Evolutionary conservation across 2,113 vertebrate species (phyloP).

Genomic region (Hippocampus mohnikei): DNA sequence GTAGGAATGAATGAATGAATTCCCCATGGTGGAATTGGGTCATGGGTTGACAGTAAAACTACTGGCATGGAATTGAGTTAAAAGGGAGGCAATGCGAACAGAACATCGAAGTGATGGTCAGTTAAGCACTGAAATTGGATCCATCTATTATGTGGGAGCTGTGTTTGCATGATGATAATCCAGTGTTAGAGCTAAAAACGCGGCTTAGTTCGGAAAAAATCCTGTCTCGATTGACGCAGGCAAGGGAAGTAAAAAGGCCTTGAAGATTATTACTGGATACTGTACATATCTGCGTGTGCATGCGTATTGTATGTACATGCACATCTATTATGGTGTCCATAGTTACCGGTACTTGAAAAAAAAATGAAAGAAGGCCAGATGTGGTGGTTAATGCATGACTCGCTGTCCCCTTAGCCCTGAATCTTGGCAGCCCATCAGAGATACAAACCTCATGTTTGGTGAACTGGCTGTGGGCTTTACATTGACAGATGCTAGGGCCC

Average conservation of each 20-base stretch:
- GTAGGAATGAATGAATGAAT: too few relatives aligned
- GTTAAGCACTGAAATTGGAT: slow-evolving; percentile 25
- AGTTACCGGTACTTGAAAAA: neutral
- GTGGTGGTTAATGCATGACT: slow-evolving; percentile 19
- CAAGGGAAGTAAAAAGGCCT: slow-evolving; percentile 12
- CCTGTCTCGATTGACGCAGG: slow-evolving; percentile 28
- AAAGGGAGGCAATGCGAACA: slow-evolving; percentile 3
- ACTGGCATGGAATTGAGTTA: slow-evolving; percentile 1
- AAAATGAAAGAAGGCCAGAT: slow-evolving; percentile 19
- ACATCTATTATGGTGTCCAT: neutral
- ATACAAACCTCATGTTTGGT: slow-evolving; percentile 54
- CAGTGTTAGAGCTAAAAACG: slow-evolving; percentile 21
- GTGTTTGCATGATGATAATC: slow-evolving; percentile 38
- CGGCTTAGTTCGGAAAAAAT: slow-evolving; percentile 21
- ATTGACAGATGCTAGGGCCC: slow-evolving; percentile 52
- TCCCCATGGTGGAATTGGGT: slow-evolving; percentile 23
- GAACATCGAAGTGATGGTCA: slow-evolving; percentile 13
- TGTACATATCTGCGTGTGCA: neutral
- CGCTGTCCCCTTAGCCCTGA: slow-evolving; percentile 28
- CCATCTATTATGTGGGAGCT: slow-evolving; percentile 2
- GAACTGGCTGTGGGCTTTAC: slow-evolving; percentile 39
- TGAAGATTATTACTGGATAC: neutral
- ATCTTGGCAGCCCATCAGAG: slow-evolving; percentile 62
- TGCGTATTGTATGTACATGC: neutral
- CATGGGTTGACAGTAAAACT: slow-evolving; percentile 5